Base-by-base conservation (phyloP, 2,888 invertebrate species). In the Petrolisthes cinctipes region DNA sequence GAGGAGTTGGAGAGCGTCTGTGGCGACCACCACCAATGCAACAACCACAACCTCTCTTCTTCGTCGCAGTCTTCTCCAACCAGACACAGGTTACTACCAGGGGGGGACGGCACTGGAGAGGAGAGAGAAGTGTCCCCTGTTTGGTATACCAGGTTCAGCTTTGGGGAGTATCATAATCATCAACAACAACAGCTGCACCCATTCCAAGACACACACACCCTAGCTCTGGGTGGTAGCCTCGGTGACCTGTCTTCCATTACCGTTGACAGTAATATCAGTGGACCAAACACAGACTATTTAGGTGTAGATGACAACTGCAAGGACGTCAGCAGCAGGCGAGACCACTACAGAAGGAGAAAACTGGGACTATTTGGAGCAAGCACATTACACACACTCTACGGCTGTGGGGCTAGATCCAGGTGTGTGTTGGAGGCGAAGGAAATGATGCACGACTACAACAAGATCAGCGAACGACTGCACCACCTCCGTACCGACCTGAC, bases 1-100 rank as follows among this genome's bases (percentile, higher is more conserved):
- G 61, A 86, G 54, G 86, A 86, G 71, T 11, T 86, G 51, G 75
- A 75, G 81, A 80, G 68, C 7, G 76, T 79, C n/a, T 78, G 57
- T 17, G 37, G 61, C 54, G 53, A 23, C 57, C n/a, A n/a, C n/a
- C n/a, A n/a, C n/a, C n/a, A n/a, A n/a, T 79, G 79, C 20, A 51
- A 53, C 6, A n/a, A 23, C 11, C n/a, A 51, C 7, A 66, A n/a
- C n/a, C 37, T 37, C 37, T 37, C 37, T 37, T 37, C 37, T 37
- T 37, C 37, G 37, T 37, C 37, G 2, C 37, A 37, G 37, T 37
- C 37, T 37, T 37, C 37, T 37, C 37, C 37, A 37, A 37, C 37
- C 37, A 37, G 37, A 37, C 2, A 2, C 2, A 37, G 37, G 37
- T n/a, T n/a, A 14, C n/a, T n/a, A 20, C 17, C 20, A 4, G 71